These are phyloP conservation scores for Mesaphorura yosii DNA, from an alignment of 1,140 invertebrate species.

Conservation along the genomic window DNA sequence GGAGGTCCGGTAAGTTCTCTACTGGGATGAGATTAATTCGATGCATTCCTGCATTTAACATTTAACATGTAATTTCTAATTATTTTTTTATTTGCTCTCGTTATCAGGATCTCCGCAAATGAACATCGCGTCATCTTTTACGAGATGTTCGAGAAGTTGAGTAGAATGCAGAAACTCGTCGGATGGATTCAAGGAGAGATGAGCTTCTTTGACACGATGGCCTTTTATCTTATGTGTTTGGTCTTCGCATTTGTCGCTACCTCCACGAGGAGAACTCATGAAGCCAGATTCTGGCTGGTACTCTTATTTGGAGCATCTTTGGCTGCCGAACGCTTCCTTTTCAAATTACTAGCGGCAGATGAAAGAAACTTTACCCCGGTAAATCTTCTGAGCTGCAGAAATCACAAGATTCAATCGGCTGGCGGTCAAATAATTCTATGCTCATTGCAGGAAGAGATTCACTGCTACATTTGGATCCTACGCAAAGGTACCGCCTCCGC, in stretches of 20 bases:
- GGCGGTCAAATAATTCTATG: too few species aligned
- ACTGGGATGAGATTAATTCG: conserved; percentile 14
- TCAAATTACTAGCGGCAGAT: conserved; percentile 19
- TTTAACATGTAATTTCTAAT: not conserved
- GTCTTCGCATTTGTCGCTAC: conserved; percentile 44
- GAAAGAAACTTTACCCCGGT: conserved; percentile 7
- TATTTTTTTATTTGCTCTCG: not conserved
- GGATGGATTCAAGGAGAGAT: conserved; percentile 45
- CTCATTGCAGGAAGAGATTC: not conserved
- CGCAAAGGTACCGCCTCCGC: not conserved
- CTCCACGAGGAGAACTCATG: conserved; percentile 40
- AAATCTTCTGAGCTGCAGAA: not conserved
- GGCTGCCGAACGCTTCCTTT: conserved; percentile 33
- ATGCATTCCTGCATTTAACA: not conserved
- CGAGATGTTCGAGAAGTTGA: conserved; percentile 47
- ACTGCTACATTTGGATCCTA: not conserved
- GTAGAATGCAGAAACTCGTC: conserved; percentile 41
- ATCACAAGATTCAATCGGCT: not conserved
- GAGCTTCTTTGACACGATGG: conserved; percentile 45
- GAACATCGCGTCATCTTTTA: conserved; percentile 44
- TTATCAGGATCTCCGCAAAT: conserved; percentile 37
- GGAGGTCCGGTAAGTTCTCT: conserved; percentile 42
- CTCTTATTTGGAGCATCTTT: conserved; percentile 40
- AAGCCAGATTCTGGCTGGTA: conserved; percentile 44
- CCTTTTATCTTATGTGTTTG: conserved; percentile 44